Conservation (phyloP, 2,113 vertebrate genomes). For the Laticauda colubrina region DNA sequence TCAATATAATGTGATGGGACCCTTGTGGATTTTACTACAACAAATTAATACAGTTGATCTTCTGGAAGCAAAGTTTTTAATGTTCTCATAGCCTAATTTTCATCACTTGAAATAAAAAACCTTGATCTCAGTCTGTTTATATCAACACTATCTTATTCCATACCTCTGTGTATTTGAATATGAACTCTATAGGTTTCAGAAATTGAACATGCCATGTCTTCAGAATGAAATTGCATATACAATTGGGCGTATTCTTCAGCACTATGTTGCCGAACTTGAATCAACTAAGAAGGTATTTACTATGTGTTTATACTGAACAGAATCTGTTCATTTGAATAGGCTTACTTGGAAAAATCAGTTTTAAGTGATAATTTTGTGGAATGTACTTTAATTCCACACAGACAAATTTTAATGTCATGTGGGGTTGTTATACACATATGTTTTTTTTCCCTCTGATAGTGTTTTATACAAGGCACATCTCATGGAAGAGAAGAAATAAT, state of each 20-base stretch:
- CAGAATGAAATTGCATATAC: slow-evolving; percentile 63
- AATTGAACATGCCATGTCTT: slow-evolving; percentile 78
- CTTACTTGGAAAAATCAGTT: not conserved
- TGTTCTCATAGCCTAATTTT: not conserved
- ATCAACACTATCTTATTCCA: slow-evolving; percentile 7
- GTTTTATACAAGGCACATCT: not conserved
- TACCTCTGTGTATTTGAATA: slow-evolving; percentile 2
- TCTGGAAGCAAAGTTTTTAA: not conserved
- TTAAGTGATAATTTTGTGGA: not conserved
- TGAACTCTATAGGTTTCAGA: slow-evolving; percentile 78
- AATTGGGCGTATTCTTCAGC: slow-evolving; percentile 72
- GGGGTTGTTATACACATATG: too few relatives aligned
- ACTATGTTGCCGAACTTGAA: slow-evolving; percentile 76
- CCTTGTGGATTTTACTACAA: not conserved
- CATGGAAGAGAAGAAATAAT: not conserved
- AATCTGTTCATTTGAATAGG: not conserved
- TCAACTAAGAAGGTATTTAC: slow-evolving; percentile 72
- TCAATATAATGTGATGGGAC: not conserved
- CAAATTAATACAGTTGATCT: not conserved
- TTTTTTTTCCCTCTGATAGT: not conserved
- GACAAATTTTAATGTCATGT: not conserved
- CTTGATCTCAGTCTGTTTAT: not conserved
- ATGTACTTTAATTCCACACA: not conserved
- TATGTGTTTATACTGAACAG: not conserved
- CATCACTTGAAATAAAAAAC: not conserved